Evolutionary conservation across 2,113 vertebrate species (phyloP).

Genomic region (Hippotragus niger): DNA sequence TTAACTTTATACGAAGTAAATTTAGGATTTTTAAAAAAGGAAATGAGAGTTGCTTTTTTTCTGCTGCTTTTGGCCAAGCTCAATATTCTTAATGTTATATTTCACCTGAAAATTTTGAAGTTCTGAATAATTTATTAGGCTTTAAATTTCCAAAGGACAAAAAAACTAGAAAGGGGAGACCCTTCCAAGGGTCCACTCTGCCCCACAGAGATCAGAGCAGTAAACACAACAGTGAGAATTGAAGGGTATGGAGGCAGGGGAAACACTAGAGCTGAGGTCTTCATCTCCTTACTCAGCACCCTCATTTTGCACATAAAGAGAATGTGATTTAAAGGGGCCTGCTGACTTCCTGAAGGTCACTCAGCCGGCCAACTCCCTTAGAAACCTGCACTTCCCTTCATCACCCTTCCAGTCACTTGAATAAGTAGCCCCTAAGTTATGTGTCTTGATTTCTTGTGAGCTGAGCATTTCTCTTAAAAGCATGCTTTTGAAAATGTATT

Average conservation of each 20-base stretch:
- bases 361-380: neutral
- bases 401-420: neutral
- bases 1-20: neutral
- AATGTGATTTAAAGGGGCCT: neutral
- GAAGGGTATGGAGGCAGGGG: too few relatives aligned
- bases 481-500: too few relatives aligned
- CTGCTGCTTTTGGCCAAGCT: neutral
- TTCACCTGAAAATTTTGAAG: neutral
- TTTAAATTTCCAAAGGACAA: neutral
- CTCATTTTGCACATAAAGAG: neutral
- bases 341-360: neutral
- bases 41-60: neutral
- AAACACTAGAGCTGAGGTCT: neutral
- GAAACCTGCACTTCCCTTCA: neutral
- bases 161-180: neutral
- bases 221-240: rapidly evolving
- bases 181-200: neutral
- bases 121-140: neutral
- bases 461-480: neutral
- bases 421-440: neutral
- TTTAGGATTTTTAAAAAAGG: neutral
- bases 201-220: neutral
- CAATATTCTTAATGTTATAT: neutral
- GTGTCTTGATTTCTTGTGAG: neutral
- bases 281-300: neutral